phyloP scores from a whole-genome alignment of 2,888 invertebrate genomes.

The Scelioninae gen. 1 region DNA sequence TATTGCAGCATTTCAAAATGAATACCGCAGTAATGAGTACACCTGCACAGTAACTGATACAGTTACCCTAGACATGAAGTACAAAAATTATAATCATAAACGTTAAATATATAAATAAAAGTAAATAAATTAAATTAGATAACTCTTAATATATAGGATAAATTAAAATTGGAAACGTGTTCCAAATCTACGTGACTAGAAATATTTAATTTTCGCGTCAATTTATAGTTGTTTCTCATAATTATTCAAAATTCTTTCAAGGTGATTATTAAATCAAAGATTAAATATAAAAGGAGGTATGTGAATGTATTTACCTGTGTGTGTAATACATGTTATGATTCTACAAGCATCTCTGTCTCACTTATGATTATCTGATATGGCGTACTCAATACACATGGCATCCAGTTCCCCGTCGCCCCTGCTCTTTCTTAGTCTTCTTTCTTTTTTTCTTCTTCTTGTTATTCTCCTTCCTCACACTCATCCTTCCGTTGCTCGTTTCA shows the following conservation, averaged over 20 bases:
- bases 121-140: no score
- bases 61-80: no score
- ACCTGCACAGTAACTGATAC: no score
- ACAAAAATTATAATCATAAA: conserved; percentile 10
- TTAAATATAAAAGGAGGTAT: conserved; percentile 44
- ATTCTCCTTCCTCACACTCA: conserved; percentile 65
- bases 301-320: conserved; percentile 34
- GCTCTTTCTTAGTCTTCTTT: conserved; percentile 57
- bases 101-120: no score
- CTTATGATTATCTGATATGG: conserved; percentile 13
- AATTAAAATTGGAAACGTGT: conserved; percentile 42
- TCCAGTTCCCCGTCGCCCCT: conserved; percentile 73
- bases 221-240: conserved; percentile 35
- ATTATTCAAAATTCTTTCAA: conserved; percentile 56
- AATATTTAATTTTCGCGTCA: conserved; percentile 46
- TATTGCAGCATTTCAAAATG: no score
- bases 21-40: no score
- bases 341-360: conserved; percentile 34
- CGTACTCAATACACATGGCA: conserved; percentile 80
- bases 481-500: conserved; percentile 77
- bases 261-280: conserved; percentile 63
- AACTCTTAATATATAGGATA: no score
- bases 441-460: conserved; percentile 58
- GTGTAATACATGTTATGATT: conserved; percentile 40
- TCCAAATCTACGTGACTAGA: no score